phyloP scores from a whole-genome alignment of 2,797 vertebrate species.

The Cirrhinus mrigala region DNA sequence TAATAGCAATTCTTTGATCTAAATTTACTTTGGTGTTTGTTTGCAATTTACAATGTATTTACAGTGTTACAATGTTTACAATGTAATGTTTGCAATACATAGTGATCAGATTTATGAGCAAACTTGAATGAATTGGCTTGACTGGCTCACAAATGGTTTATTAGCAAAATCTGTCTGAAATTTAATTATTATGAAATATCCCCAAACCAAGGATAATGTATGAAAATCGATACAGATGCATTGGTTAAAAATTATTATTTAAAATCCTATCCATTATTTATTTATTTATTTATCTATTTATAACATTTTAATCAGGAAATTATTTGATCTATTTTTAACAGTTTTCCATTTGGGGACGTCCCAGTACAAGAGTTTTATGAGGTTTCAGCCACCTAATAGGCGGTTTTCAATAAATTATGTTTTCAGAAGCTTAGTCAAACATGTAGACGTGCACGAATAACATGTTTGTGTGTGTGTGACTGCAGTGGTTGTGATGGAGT shows the following conservation, averaged over 20 bases:
- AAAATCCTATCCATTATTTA: no score
- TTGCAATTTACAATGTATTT: neutral
- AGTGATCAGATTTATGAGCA: neutral
- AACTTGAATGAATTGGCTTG: neutral
- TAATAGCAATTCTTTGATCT: neutral
- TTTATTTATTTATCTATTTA: neutral
- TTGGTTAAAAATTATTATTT: neutral
- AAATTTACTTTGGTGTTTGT: neutral
- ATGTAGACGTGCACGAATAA: neutral
- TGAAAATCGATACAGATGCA: neutral
- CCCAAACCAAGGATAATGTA: neutral
- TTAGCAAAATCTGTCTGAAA: no score
- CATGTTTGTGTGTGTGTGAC: neutral
- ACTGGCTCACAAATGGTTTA: neutral
- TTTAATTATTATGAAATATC: neutral
- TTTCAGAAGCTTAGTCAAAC: neutral
- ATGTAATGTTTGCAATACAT: neutral
- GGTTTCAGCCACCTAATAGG: neutral
- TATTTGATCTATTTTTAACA: neutral
- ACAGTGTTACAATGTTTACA: no score
- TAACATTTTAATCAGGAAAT: neutral
- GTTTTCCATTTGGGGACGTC: neutral
- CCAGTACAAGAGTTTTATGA: neutral
- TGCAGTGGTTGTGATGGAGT: neutral
- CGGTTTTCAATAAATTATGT: neutral